Evolutionary conservation across 1,140 invertebrate genomes (phyloP).

Genomic region (Asbolus verrucosus): DNA sequence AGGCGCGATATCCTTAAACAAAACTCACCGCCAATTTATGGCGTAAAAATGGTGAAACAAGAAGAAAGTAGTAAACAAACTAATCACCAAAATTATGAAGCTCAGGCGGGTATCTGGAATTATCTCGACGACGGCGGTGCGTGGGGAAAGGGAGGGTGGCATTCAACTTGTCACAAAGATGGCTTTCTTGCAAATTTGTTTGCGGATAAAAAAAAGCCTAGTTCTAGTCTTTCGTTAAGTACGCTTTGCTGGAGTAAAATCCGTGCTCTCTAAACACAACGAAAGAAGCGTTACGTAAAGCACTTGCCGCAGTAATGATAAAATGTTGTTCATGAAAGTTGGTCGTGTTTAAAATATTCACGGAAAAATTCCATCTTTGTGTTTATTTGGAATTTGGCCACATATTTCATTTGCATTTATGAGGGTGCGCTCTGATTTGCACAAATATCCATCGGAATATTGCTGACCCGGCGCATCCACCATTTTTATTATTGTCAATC

Average conservation of each 20-base stretch:
- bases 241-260: conserved; percentile 19
- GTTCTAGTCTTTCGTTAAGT: conserved; percentile 19
- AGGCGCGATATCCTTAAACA: too few species aligned
- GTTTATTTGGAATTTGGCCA: conserved; percentile 16
- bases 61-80: conserved; percentile 17
- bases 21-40: neutral
- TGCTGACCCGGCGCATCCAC: conserved; percentile 18
- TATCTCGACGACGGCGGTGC: too few species aligned
- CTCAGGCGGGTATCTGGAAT: neutral
- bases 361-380: conserved; percentile 11
- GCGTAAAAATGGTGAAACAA: conserved; percentile 15
- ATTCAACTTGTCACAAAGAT: conserved; percentile 31
- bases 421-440: neutral
- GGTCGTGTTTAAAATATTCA: too few species aligned
- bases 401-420: conserved; percentile 25
- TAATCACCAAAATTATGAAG: conserved; percentile 26
- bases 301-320: neutral
- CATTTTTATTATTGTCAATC: conserved; percentile 8
- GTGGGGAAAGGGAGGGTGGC: too few species aligned
- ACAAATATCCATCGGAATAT: conserved; percentile 13
- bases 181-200: conserved; percentile 30
- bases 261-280: conserved; percentile 17
- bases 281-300: conserved; percentile 9
- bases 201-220: conserved; percentile 28
- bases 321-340: neutral